Base-by-base conservation (phyloP, 64 coral and sea anemone genomes). In the Exaiptasia diaphana region DNA sequence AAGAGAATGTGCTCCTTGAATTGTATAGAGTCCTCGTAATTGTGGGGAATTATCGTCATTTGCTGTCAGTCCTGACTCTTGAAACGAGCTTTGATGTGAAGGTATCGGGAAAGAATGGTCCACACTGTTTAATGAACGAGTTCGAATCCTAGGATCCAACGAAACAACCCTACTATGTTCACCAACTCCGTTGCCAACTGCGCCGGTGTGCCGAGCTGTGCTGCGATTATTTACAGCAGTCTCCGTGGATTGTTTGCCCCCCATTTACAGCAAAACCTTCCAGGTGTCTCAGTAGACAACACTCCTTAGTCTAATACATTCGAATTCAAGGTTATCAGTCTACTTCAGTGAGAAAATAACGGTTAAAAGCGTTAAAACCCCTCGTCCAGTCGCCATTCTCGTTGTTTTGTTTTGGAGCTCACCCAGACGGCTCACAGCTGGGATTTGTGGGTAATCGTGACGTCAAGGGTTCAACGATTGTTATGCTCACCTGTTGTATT, bases 21-120 rank as follows among this genome's bases (percentile, higher is more conserved):
- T 25, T 4, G 63, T 24, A n/a, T 45, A 69, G 43, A 82, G 50
- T 39, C 73, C 82, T 65, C 91, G 86, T 8, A 80, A 62, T 12
- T 73, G 68, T 23, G 91, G 78, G 10, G 80, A 89, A 25, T 62
- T 83, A 61, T 94, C 91, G 22, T 94, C 91, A 27, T 86, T 72
- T 12, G 91, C 89, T 28, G 91, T 89, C 73, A 94, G 79, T 85
- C 89, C 91, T 55, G 91, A 94, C 57, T 94, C 91, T 41, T 88
- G 91, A 53, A 89, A 78, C 20, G 91, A 94, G 26, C 54, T 57
- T 12, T 79, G 48, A 50, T 94, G 91, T 5, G 70, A 86, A 79
- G 91, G 91, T 57, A 94, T 94, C 2, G 91, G 79, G 52, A 89
- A 63, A 44, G 87, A 77, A 55, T 76, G 91, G 40, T 83, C 91